Conservation (phyloP, 2,888 invertebrate genomes). For the Isotomurus palustris region DNA sequence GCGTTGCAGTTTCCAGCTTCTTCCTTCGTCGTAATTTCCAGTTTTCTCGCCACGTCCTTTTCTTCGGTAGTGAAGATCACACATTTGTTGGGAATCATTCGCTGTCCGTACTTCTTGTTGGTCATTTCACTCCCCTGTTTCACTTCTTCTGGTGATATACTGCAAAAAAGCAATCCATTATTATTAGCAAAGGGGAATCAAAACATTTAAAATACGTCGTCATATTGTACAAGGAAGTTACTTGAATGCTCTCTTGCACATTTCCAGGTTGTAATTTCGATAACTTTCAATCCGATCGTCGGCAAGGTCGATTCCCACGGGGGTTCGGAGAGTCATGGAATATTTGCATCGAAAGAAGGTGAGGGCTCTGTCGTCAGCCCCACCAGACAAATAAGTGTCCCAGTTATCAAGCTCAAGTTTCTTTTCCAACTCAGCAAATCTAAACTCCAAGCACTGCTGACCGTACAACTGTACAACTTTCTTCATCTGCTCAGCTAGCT, state of each 20-base stretch:
- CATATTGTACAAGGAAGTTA: too few relatives aligned
- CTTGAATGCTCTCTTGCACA: not conserved
- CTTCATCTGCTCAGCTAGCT: not conserved
- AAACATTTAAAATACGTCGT: not conserved
- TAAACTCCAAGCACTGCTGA: conserved; percentile 19
- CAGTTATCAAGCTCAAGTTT: conserved; percentile 8
- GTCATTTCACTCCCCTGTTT: not conserved
- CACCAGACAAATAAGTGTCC: too few relatives aligned
- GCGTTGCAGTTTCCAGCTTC: conserved; percentile 29
- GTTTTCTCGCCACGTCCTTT: conserved; percentile 19
- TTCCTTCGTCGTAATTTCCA: conserved; percentile 10
- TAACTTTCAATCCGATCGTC: not conserved
- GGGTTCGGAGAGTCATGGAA: not conserved
- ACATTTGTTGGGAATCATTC: conserved; percentile 14
- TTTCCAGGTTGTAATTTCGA: not conserved
- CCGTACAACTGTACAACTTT: not conserved
- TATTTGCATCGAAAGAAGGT: not conserved
- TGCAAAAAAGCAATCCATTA: too few relatives aligned
- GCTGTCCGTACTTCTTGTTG: not conserved
- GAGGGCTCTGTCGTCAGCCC: conserved; percentile 10
- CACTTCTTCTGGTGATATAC: not conserved
- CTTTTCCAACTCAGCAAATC: conserved; percentile 19
- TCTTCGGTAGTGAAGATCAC: conserved; percentile 24
- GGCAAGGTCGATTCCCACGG: not conserved
- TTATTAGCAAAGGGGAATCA: too few relatives aligned